These are phyloP conservation scores for Ceratina australensis DNA, from an alignment of 1,140 invertebrate species.

Conservation along the genomic window DNA sequence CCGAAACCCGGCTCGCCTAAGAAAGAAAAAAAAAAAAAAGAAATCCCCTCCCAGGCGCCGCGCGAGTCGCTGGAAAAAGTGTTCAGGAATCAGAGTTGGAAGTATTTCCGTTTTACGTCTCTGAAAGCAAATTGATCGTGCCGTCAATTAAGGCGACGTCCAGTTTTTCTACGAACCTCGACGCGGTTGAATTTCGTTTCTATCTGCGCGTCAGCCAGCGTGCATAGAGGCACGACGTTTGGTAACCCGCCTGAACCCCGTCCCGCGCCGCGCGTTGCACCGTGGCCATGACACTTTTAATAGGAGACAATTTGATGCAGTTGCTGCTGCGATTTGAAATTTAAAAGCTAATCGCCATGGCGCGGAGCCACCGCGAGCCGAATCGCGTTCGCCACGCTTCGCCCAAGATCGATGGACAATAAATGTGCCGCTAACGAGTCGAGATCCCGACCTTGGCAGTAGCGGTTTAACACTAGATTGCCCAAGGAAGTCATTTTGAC, in stretches of 20 bases:
- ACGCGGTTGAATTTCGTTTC: background rate
- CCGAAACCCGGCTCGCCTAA: background rate
- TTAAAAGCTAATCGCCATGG: conserved; percentile 62
- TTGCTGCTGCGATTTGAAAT: conserved; percentile 74
- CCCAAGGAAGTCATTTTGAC: too few relatives aligned
- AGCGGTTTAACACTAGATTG: too few relatives aligned
- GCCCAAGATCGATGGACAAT: conserved; percentile 18
- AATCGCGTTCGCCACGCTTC: conserved; percentile 1
- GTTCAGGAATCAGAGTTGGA: too few relatives aligned
- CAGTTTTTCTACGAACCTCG: background rate
- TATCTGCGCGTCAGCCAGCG: background rate
- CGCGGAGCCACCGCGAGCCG: conserved; percentile 1
- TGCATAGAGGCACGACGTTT: conserved; percentile 27
- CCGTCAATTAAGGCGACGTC: background rate
- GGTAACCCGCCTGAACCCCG: conserved; percentile 36
- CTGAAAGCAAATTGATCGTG: too few relatives aligned
- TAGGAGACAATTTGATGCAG: conserved; percentile 77
- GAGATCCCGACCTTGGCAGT: too few relatives aligned
- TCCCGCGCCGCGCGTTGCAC: conserved; percentile 21
- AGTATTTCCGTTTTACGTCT: too few relatives aligned
- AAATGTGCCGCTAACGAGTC: background rate
- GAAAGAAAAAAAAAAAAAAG: background rate
- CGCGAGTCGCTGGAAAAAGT: too few relatives aligned
- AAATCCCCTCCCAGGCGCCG: background rate
- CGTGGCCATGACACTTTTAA: conserved; percentile 77